These are phyloP conservation scores for Enteromius fasciolatus DNA, from an alignment of 2,797 vertebrate species.

Conservation along the genomic window DNA sequence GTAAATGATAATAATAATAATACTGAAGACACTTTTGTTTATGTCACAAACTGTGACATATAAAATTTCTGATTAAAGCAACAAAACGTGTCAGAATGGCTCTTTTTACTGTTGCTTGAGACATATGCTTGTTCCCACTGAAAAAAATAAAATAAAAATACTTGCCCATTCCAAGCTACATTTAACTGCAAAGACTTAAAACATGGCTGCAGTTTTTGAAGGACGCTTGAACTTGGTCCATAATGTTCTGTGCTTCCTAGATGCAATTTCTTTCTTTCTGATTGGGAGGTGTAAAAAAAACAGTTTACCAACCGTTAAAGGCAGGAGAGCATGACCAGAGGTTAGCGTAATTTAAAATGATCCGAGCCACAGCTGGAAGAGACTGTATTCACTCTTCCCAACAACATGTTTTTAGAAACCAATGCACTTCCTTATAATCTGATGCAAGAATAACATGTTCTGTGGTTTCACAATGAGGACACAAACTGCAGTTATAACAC, in stretches of 20 bases:
- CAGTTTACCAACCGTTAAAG: constrained; percentile 52
- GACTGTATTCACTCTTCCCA: neutral
- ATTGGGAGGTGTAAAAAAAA: constrained; percentile 61
- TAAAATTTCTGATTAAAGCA: constrained; percentile 59
- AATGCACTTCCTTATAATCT: neutral
- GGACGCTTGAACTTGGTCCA: constrained; percentile 49
- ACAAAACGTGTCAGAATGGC: constrained; percentile 59
- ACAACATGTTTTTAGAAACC: neutral
- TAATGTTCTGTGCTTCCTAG: constrained; percentile 59
- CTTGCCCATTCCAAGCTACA: constrained; percentile 75
- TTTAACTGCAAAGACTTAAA: constrained; percentile 66
- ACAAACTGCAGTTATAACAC: neutral
- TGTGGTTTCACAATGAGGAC: neutral
- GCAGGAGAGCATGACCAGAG: constrained; percentile 32
- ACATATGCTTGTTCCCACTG: constrained; percentile 62
- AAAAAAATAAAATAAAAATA: constrained; percentile 29
- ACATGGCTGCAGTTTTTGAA: constrained; percentile 57
- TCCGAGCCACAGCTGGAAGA: neutral
- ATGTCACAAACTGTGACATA: constrained; percentile 39
- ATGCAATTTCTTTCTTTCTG: constrained; percentile 60
- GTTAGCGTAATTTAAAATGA: constrained; percentile 43
- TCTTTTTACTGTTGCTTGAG: constrained; percentile 66
- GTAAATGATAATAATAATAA: neutral
- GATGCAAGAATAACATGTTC: neutral
- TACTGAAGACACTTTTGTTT: neutral